Base-by-base conservation (phyloP, 2,797 vertebrate species). In the Helostoma temminkii region DNA sequence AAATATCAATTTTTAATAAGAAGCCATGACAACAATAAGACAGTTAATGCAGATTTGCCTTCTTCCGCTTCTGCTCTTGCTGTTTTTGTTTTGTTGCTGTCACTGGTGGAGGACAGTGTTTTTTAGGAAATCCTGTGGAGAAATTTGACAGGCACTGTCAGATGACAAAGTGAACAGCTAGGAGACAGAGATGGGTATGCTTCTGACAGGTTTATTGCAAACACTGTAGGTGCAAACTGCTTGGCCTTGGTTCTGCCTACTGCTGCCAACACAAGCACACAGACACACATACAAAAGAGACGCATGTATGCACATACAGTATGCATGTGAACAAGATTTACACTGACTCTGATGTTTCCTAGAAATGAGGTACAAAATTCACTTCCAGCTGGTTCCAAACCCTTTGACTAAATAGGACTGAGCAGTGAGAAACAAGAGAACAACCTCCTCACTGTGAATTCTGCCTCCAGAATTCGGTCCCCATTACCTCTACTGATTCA, bases 131-230 rank as follows among this genome's bases (percentile, higher is more conserved):
- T 66, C 76, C 66, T 56, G 52, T 49, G 60, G 63, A 59, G 83
- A 76, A 60, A 54, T 68, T 75, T 87, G 84, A 88, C 90, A 89
- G 82, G 61, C 61, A 70, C 54, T 85, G 88, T 87, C 84, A 86
- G 83, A 73, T 79, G 84, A 88, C 76, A 84, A 89, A 88, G 76
- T 69, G 70, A 89, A 73, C 72, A 84, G 65, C 70, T 8, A 78
- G 71, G 45, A 69, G 90, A 89, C 76, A 78, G 83, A 86, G 86
- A 91, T 47, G 69, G 71, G 77, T 71, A 77, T 65, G 80, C 34
- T 78, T 79, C 26, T 90, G 91, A 92, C 82, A 88, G 84, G 45
- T 83, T 85, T 84, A 80, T 74, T 84, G 78, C 66, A 74, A 49
- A 84, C 82, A 72, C 36, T 58, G 55, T 72, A 70, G 77, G 84